Evolutionary conservation across 1,140 invertebrate genomes (phyloP).

Genomic region (Rhynchophorus ferrugineus): DNA sequence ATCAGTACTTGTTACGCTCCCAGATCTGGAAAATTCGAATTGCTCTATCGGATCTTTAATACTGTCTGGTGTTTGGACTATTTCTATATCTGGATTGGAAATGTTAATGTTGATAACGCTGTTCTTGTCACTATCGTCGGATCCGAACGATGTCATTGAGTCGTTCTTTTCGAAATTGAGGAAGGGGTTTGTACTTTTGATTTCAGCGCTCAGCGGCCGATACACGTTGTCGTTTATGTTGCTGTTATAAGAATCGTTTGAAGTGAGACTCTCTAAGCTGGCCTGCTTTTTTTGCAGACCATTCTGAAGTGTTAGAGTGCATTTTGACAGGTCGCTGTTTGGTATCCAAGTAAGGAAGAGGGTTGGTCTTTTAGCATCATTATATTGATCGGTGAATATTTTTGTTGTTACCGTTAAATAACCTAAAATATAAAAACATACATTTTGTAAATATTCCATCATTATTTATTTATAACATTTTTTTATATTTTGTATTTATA

Average conservation of each 20-base stretch:
- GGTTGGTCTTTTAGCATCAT: constrained; percentile 65
- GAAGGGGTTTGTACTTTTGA: constrained; percentile 39
- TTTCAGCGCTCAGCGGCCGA: constrained; percentile 28
- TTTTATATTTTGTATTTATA: too few species aligned
- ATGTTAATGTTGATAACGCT: constrained; percentile 53
- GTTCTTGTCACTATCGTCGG: constrained; percentile 35
- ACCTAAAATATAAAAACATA: constrained; percentile 5
- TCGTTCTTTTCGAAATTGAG: constrained; percentile 33
- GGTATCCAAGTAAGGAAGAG: constrained; percentile 90
- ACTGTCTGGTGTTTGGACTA: constrained; percentile 49
- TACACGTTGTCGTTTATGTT: constrained; percentile 10
- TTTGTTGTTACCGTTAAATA: constrained; percentile 82
- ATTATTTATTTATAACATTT: too few species aligned
- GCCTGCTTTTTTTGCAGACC: constrained; percentile 35
- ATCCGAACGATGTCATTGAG: constrained; percentile 26
- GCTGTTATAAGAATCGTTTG: constrained; percentile 33
- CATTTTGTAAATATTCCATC: too few species aligned
- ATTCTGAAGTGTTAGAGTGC: constrained; percentile 47
- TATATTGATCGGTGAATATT: constrained; percentile 62
- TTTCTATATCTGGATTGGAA: constrained; percentile 58
- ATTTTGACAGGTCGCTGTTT: constrained; percentile 79
- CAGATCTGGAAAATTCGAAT: constrained; percentile 44
- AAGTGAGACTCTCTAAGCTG: constrained; percentile 36
- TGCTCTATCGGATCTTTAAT: constrained; percentile 42
- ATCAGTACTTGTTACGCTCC: constrained; percentile 49